A percentile compares a stretch with the other conserved stretches of the same genome.
Conservation (phyloP, 1,140 invertebrate genomes). For the Drepana arcuata region DNA sequence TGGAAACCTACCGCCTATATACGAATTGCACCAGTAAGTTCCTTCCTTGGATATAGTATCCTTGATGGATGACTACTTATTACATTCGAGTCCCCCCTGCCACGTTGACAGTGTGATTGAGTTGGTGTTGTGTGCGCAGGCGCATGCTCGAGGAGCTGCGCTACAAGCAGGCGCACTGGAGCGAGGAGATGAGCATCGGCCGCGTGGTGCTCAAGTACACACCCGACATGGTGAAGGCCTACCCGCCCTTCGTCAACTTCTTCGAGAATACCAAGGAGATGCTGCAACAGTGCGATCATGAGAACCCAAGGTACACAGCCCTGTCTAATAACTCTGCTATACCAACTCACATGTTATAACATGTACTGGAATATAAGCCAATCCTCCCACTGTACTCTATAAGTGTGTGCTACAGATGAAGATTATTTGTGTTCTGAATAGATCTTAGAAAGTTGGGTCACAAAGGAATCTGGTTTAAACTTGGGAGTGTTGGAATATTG, state of each 20-base stretch:
- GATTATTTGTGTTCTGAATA: too few relatives aligned
- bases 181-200: slow-evolving; percentile 88
- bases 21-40: slow-evolving; percentile 87
- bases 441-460: too few relatives aligned
- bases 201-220: slow-evolving; percentile 90
- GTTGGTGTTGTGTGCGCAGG: slow-evolving; percentile 18
- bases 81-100: too few relatives aligned
- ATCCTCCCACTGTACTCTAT: too few relatives aligned
- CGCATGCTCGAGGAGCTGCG: slow-evolving; percentile 84
- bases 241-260: slow-evolving; percentile 98
- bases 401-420: too few relatives aligned
- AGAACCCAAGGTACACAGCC: slow-evolving; percentile 88
- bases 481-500: too few relatives aligned
- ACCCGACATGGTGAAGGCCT: slow-evolving; percentile 89
- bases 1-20: slow-evolving; percentile 94
- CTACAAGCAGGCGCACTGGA: slow-evolving; percentile 82
- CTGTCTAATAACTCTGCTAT: too few relatives aligned
- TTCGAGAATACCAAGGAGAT: slow-evolving; percentile 97
- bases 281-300: slow-evolving; percentile 89
- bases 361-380: too few relatives aligned
- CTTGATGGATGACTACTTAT: too few relatives aligned
- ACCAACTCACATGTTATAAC: too few relatives aligned
- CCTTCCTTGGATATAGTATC: too few relatives aligned
- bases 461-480: too few relatives aligned
- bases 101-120: not conserved